These are phyloP conservation scores for Picus viridis DNA, from an alignment of 2,797 vertebrate species.

Conservation along the genomic window DNA sequence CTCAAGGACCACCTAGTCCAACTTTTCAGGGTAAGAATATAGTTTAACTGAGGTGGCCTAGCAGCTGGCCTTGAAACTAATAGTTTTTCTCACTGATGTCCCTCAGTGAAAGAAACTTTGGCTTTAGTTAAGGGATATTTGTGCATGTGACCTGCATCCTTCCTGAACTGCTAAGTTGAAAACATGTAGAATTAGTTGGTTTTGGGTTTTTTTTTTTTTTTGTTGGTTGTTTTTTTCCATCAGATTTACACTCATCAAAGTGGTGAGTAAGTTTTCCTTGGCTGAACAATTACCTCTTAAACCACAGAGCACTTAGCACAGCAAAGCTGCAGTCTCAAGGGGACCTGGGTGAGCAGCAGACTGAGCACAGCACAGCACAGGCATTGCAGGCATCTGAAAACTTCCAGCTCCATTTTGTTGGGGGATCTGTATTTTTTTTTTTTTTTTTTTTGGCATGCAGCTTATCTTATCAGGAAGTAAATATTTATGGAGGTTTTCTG, in stretches of 20 bases:
- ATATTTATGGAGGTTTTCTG: slow-evolving; percentile 35
- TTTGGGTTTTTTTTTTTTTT: no score
- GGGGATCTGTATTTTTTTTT: background rate
- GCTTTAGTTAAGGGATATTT: background rate
- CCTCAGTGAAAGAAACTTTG: background rate
- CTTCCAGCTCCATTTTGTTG: background rate
- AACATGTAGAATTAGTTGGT: background rate
- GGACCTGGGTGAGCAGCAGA: background rate
- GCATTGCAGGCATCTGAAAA: background rate
- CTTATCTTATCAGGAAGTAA: slow-evolving; percentile 10
- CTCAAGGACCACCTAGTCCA: no score
- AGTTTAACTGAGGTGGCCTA: no score
- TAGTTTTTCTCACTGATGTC: background rate
- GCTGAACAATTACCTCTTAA: background rate
- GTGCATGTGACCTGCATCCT: background rate
- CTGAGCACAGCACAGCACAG: background rate
- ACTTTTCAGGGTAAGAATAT: no score
- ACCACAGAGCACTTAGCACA: background rate
- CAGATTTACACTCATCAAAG: background rate
- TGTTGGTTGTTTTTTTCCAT: background rate
- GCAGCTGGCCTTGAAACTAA: background rate
- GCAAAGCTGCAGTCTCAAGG: background rate
- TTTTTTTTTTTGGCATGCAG: background rate
- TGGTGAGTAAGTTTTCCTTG: background rate
- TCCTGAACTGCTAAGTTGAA: background rate